phyloP scores from a whole-genome alignment of 2,888 invertebrate species.

The Bombyx huttoni region DNA sequence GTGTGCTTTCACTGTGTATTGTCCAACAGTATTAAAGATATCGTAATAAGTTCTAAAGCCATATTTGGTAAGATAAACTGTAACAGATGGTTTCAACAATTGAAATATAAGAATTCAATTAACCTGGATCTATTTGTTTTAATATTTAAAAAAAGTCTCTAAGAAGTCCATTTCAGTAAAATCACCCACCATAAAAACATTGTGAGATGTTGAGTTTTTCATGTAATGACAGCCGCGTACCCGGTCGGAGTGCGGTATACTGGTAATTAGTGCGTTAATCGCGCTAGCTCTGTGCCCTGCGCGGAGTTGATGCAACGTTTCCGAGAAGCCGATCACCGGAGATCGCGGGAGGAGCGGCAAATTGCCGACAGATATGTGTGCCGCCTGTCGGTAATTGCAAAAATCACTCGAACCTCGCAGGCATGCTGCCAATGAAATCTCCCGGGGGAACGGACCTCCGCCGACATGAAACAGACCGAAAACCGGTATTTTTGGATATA shows the following conservation, averaged over 20 bases:
- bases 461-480: constrained; percentile 2
- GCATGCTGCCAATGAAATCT: constrained; percentile 5
- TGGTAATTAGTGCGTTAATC: constrained; percentile 64
- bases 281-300: constrained; percentile 34
- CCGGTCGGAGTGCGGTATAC: constrained; percentile 7
- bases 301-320: constrained; percentile 48
- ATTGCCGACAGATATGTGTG: constrained; percentile 66
- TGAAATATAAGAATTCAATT: not conserved
- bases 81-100: not conserved
- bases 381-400: constrained; percentile 65
- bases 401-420: constrained; percentile 41
- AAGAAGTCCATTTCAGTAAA: constrained; percentile 5
- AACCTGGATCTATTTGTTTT: not conserved
- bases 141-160: not conserved
- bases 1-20: no score
- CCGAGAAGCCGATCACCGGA: constrained; percentile 57
- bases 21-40: no score
- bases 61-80: no score
- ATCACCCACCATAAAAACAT: constrained; percentile 1
- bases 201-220: constrained; percentile 7
- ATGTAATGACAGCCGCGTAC: constrained; percentile 6
- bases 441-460: constrained; percentile 12
- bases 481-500: not conserved
- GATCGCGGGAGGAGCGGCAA: constrained; percentile 57
- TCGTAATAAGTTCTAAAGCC: no score